Evolutionary conservation across 2,113 vertebrate genomes (phyloP).

Genomic region (Microcebus griseorufus): DNA sequence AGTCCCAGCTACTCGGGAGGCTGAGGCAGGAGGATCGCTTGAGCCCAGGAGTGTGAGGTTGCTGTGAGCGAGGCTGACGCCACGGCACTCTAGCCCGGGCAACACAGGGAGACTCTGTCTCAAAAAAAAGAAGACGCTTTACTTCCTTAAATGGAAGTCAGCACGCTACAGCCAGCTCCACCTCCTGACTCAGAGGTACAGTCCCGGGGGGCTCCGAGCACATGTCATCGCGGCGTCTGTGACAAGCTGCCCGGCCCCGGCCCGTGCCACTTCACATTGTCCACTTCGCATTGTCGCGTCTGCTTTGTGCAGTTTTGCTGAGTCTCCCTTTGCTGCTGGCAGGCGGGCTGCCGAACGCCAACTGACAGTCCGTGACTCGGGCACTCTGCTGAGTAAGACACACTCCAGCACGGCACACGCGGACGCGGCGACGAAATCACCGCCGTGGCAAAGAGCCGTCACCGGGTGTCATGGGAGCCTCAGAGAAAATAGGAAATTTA

Average conservation of each 20-base stretch:
- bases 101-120: no score
- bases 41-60: no score
- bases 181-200: not conserved
- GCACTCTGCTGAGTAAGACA: not conserved
- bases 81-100: no score
- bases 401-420: not conserved
- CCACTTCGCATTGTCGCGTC: rapidly evolving
- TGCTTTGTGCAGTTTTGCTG: not conserved
- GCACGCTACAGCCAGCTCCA: rapidly evolving
- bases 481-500: not conserved
- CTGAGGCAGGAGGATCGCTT: no score
- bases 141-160: constrained; percentile 47
- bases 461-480: not conserved
- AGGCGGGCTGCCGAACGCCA: not conserved
- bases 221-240: rapidly evolving
- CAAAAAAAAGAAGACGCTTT: not conserved
- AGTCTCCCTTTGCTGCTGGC: not conserved
- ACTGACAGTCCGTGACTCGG: not conserved
- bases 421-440: not conserved
- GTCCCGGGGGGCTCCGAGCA: not conserved
- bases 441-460: not conserved
- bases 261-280: no score
- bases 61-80: no score
- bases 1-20: no score
- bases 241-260: rapidly evolving